These are phyloP conservation scores for Scophthalmus maximus DNA, from an alignment of 2,113 vertebrate species.

Conservation along the genomic window DNA sequence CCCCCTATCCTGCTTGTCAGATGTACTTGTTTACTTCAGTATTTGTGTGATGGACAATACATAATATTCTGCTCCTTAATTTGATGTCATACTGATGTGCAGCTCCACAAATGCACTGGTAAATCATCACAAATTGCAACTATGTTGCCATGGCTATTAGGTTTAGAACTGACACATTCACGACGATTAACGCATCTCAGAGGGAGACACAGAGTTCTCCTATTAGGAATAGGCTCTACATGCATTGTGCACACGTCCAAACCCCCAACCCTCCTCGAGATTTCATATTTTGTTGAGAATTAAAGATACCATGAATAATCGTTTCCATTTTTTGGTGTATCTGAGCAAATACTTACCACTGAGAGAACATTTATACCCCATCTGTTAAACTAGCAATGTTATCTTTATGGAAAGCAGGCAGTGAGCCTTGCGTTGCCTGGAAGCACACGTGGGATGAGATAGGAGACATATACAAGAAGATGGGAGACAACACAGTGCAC, in stretches of 20 bases:
- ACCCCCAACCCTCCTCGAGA: slow-evolving; percentile 23
- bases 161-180: slow-evolving; percentile 2
- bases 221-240: slow-evolving; percentile 15
- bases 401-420: slow-evolving; percentile 78
- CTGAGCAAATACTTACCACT: slow-evolving; percentile 62
- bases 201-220: neutral
- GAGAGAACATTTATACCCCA: slow-evolving; percentile 67
- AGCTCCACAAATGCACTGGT: neutral
- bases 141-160: slow-evolving; percentile 8
- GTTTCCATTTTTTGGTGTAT: slow-evolving; percentile 54
- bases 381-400: slow-evolving; percentile 74
- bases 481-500: slow-evolving; percentile 77
- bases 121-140: neutral
- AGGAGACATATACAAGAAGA: slow-evolving; percentile 79
- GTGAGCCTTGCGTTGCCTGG: slow-evolving; percentile 71
- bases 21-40: neutral
- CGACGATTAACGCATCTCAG: slow-evolving; percentile 2
- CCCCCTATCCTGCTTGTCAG: too few relatives aligned
- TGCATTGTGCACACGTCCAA: slow-evolving; percentile 26
- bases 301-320: slow-evolving; percentile 59
- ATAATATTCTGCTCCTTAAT: too few relatives aligned
- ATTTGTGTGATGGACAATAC: neutral
- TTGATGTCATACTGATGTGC: neutral
- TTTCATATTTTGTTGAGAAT: slow-evolving; percentile 49
- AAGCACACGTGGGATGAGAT: slow-evolving; percentile 81